These are phyloP conservation scores for Megalops cyprinoides DNA, from an alignment of 2,797 vertebrate genomes.

Conservation along the genomic window DNA sequence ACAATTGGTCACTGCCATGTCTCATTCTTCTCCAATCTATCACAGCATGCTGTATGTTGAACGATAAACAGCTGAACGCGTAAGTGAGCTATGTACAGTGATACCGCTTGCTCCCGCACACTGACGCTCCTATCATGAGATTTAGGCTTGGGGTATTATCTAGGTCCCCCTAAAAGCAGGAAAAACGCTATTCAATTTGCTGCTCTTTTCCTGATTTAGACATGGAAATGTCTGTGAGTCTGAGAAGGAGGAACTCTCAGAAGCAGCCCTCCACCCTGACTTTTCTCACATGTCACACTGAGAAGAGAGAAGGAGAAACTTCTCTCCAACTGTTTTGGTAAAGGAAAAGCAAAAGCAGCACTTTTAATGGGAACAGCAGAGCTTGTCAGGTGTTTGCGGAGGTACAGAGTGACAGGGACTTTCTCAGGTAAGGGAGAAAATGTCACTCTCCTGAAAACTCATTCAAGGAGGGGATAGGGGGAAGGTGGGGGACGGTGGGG, in stretches of 20 bases:
- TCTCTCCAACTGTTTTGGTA: neutral
- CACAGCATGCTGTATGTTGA: neutral
- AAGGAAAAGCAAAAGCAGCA: conserved; percentile 9
- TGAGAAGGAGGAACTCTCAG: neutral
- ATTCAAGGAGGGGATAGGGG: neutral
- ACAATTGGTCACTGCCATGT: neutral
- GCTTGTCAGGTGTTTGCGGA: neutral
- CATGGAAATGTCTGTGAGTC: neutral
- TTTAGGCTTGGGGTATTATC: neutral
- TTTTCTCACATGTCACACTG: neutral
- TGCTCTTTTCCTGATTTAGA: neutral
- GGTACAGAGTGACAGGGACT: conserved; percentile 12
- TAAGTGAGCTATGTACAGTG: neutral
- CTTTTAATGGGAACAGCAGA: neutral
- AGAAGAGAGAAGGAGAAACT: conserved; percentile 13
- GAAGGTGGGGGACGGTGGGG: neutral
- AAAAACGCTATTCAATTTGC: neutral
- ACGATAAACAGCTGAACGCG: neutral
- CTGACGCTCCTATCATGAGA: neutral
- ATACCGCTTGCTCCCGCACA: neutral
- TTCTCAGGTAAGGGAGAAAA: conserved; percentile 20
- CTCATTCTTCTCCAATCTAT: neutral
- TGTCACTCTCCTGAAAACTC: conserved; percentile 3
- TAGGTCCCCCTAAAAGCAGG: neutral
- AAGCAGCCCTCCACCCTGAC: neutral